phyloP scores from a whole-genome alignment of 2,797 vertebrate species.

The Gymnocypris eckloni region DNA sequence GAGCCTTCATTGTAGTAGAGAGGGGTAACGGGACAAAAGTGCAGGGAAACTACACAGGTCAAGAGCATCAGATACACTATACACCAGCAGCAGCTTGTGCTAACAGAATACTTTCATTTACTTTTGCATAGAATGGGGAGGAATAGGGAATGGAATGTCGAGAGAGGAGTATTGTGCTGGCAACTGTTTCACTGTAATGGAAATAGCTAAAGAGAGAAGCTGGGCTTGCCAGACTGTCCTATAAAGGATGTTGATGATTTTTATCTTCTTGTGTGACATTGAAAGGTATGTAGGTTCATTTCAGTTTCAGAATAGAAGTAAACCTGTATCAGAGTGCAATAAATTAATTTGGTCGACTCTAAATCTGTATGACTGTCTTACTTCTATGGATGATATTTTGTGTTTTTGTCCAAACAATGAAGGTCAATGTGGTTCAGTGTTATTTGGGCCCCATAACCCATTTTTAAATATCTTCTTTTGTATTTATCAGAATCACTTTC shows the following conservation, averaged over 20 bases:
- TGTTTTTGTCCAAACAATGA: neutral
- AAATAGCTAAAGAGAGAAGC: constrained; percentile 70
- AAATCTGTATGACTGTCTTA: neutral
- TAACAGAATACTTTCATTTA: constrained; percentile 34
- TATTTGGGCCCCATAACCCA: neutral
- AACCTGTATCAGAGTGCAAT: neutral
- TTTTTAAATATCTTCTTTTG: neutral
- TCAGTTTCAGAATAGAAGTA: neutral
- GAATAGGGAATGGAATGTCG: constrained; percentile 56
- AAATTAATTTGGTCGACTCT: neutral
- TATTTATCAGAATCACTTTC: neutral
- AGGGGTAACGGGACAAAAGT: constrained; percentile 57
- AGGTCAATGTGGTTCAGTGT: neutral
- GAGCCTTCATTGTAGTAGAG: constrained; percentile 47
- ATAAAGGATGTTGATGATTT: constrained; percentile 58
- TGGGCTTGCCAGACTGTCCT: constrained; percentile 58
- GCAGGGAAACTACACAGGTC: constrained; percentile 64
- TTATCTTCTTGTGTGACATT: constrained; percentile 7
- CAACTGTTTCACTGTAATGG: constrained; percentile 75
- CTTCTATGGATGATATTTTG: neutral
- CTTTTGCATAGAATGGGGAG: constrained; percentile 33
- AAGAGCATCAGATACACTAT: constrained; percentile 70
- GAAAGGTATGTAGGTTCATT: constrained; percentile 50
- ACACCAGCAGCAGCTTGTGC: constrained; percentile 68
- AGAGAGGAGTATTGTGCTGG: constrained; percentile 69